Evolutionary conservation across 2,888 invertebrate genomes (phyloP).

Genomic region (Scaptomyza parva): DNA sequence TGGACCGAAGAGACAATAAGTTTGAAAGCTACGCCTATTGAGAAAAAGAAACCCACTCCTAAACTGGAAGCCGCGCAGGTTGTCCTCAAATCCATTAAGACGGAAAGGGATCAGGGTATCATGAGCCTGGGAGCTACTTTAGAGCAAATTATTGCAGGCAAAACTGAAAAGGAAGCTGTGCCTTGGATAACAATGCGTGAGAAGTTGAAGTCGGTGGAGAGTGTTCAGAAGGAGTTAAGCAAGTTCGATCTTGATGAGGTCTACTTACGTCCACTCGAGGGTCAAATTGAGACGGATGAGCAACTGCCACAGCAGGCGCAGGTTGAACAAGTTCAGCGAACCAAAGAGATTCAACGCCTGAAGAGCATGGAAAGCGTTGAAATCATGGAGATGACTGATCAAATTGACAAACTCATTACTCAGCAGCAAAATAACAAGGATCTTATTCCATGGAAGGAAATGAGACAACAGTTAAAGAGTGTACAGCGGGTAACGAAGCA

Average conservation of each 20-base stretch:
- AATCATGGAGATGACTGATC: slow-evolving; percentile 84
- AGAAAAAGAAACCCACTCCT: slow-evolving; percentile 86
- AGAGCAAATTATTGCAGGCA: slow-evolving; percentile 83
- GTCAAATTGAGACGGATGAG: slow-evolving; percentile 68
- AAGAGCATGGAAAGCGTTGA: slow-evolving; percentile 84
- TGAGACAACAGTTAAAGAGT: slow-evolving; percentile 83
- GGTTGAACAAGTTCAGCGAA: slow-evolving; percentile 84
- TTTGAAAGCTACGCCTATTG: slow-evolving; percentile 87
- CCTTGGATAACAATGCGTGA: slow-evolving; percentile 84
- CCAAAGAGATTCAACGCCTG: slow-evolving; percentile 82
- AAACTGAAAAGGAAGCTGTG: slow-evolving; percentile 83
- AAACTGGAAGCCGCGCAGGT: slow-evolving; percentile 85
- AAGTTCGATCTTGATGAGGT: slow-evolving; percentile 85
- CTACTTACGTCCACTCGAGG: slow-evolving; percentile 83
- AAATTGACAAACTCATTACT: slow-evolving; percentile 83
- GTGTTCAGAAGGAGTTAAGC: slow-evolving; percentile 83
- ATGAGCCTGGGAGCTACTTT: slow-evolving; percentile 83
- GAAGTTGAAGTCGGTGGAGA: slow-evolving; percentile 83
- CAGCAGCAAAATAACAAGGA: slow-evolving; percentile 80
- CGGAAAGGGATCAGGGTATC: slow-evolving; percentile 84
- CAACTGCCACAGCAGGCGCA: slow-evolving; percentile 71
- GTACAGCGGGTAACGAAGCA: slow-evolving; percentile 84
- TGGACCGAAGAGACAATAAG: slow-evolving; percentile 89
- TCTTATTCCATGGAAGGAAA: slow-evolving; percentile 83
- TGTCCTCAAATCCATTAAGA: slow-evolving; percentile 85